Percentiles rank a stretch among this genome's conserved stretches.
These are phyloP conservation scores for Cepphus grylle DNA, from an alignment of 2,113 vertebrate species.

Conservation along the genomic window DNA sequence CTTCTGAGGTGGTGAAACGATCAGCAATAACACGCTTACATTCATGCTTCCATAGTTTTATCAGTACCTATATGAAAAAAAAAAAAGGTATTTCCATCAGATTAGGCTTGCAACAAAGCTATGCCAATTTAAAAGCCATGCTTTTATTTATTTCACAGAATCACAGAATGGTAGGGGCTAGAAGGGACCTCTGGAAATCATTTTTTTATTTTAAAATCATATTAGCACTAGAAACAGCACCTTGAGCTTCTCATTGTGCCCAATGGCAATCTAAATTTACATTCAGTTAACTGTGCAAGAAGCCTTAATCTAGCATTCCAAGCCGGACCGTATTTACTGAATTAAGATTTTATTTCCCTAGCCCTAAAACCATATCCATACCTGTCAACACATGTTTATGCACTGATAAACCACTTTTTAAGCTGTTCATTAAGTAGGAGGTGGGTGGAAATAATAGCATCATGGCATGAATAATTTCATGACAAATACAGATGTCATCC, in stretches of 20 bases:
- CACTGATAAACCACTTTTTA: background rate
- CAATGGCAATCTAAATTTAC: background rate
- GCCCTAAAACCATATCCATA: background rate
- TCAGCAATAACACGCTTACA: conserved; percentile 93
- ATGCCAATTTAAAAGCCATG: background rate
- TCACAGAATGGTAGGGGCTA: no score
- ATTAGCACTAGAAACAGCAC: background rate
- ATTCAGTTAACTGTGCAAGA: background rate
- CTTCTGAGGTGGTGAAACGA: conserved; percentile 84
- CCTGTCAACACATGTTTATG: background rate
- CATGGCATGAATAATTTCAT: background rate
- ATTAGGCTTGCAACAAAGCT: background rate
- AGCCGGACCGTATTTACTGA: background rate
- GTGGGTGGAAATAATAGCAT: background rate
- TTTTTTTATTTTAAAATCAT: background rate
- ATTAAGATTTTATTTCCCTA: background rate
- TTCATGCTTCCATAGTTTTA: conserved; percentile 93
- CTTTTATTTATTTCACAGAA: no score
- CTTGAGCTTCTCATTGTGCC: background rate
- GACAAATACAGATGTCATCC: background rate
- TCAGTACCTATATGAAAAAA: conserved; percentile 72
- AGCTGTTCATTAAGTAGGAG: background rate
- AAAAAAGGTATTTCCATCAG: background rate
- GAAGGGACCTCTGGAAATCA: no score
- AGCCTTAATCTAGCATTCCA: background rate